Conservation (phyloP, 1,140 invertebrate genomes). For the Acromyrmex echinatior region DNA sequence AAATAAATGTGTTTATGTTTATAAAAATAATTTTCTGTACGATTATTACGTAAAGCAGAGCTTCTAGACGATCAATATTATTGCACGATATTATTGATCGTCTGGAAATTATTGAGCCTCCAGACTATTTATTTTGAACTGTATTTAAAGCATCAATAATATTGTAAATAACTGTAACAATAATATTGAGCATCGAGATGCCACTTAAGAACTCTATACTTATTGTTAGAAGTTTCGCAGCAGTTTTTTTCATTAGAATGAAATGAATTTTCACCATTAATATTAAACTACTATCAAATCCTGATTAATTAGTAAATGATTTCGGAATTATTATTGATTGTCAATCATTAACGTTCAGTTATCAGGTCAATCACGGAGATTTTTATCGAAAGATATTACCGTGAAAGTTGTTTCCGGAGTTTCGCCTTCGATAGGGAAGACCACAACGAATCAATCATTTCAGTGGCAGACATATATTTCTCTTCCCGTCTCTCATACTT, state of each 20-base stretch:
- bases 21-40: no score
- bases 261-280: neutral
- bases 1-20: neutral
- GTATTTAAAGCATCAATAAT: no score
- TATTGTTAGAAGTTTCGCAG: neutral
- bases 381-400: slow-evolving; percentile 6
- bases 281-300: neutral
- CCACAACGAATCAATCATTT: slow-evolving; percentile 72
- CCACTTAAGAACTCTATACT: neutral
- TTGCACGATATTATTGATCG: no score
- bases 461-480: slow-evolving; percentile 62
- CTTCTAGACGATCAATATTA: no score
- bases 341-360: neutral
- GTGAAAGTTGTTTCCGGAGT: slow-evolving; percentile 58
- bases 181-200: no score
- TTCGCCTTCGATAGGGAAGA: slow-evolving; percentile 42
- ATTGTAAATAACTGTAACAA: no score
- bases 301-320: neutral
- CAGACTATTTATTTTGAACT: no score
- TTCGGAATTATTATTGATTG: slow-evolving; percentile 25
- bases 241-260: neutral
- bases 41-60: no score
- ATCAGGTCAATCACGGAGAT: slow-evolving; percentile 20
- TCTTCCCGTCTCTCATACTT: slow-evolving; percentile 50
- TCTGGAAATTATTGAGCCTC: no score